Conservation (phyloP, 2,888 invertebrate genomes). For the Patella caerulea region DNA sequence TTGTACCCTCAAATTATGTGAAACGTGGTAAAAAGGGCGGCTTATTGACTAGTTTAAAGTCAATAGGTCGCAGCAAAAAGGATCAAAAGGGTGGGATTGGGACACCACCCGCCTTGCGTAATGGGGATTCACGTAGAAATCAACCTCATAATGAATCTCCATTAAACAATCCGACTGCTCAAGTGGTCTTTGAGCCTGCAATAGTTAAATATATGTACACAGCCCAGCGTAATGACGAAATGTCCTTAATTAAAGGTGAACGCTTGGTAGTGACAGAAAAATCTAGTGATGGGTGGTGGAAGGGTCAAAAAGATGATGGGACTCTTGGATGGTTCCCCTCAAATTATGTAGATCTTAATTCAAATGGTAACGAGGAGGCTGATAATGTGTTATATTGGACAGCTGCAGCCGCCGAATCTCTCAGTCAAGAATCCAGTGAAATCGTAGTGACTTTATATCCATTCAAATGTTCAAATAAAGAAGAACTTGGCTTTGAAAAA, state of each 20-base stretch:
- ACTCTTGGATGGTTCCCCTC: conserved; percentile 95
- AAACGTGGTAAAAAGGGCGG: conserved; percentile 82
- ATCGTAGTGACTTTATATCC: conserved; percentile 93
- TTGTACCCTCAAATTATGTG: conserved; percentile 99
- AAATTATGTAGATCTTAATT: conserved; percentile 83
- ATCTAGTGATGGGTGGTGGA: conserved; percentile 99
- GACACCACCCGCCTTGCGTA: conserved; percentile 31
- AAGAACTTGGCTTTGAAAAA: conserved; percentile 96
- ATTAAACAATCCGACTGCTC: conserved; percentile 17
- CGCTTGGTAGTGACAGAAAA: conserved; percentile 94
- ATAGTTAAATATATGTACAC: conserved; percentile 88
- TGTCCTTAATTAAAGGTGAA: conserved; percentile 94
- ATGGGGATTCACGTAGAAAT: conserved; percentile 32
- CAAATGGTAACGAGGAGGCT: conserved; percentile 22
- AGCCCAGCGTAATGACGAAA: conserved; percentile 96
- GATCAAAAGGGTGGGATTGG: conserved; percentile 30
- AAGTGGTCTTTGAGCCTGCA: conserved; percentile 49
- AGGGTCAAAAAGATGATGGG: conserved; percentile 77
- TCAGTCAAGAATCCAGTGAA: conserved; percentile 76
- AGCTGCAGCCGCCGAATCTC: conserved; percentile 51
- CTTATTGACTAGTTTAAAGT: conserved; percentile 66
- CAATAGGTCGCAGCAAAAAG: conserved; percentile 62
- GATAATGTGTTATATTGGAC: conserved; percentile 51
- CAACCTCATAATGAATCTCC: conserved; percentile 8
- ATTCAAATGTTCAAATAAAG: conserved; percentile 82